phyloP scores from a whole-genome alignment of 2,797 vertebrate species.

The Uromys caudimaculatus region DNA sequence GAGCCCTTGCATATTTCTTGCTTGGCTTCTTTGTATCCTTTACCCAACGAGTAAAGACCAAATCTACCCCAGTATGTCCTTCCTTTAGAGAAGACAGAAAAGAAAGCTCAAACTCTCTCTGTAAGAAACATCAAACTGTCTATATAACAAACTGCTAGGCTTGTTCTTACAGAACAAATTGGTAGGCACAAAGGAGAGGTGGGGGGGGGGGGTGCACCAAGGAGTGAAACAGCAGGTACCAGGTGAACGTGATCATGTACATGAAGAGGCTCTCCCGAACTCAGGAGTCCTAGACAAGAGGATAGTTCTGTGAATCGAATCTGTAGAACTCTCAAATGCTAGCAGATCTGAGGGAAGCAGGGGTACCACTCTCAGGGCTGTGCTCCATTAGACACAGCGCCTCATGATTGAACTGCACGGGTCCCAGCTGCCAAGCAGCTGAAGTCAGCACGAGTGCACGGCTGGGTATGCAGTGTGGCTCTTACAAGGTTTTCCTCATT shows the following conservation, averaged over 20 bases:
- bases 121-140: not conserved
- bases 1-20: not conserved
- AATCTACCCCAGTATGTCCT: not conserved
- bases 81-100: slow-evolving; percentile 21
- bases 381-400: not conserved
- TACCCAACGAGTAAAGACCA: slow-evolving; percentile 28
- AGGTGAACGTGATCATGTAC: not conserved
- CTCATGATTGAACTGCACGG: not conserved
- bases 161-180: not conserved
- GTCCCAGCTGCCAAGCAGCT: not conserved
- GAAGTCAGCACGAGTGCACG: not conserved
- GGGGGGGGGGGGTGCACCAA: not conserved
- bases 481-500: not conserved
- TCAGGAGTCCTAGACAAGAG: not conserved
- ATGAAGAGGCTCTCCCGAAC: not conserved
- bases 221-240: not conserved
- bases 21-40: not conserved
- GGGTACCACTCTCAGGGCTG: not conserved
- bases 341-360: not conserved
- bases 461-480: not conserved
- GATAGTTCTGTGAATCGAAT: not conserved
- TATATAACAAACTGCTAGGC: not conserved
- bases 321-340: not conserved
- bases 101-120: not conserved
- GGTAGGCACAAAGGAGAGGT: not conserved